Evolutionary conservation across 2,888 invertebrate species (phyloP), one percentile per base, ranked within the genome.

Genomic region (Osedax fenrisi): DNA sequence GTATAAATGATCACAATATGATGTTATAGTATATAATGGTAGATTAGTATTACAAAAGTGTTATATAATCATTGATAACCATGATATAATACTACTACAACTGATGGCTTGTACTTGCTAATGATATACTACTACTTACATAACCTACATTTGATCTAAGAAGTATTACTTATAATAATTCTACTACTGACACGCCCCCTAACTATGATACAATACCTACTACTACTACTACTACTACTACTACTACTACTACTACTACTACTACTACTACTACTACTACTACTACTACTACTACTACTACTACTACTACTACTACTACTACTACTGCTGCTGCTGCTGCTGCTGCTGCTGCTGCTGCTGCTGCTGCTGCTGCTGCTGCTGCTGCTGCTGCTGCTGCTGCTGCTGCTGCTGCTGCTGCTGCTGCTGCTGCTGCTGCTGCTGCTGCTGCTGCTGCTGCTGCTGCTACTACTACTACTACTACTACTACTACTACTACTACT

Each of bases 261-360:
- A 73, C 74, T 73, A 73, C 74, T 73, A 73, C 74, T 73, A 73
- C 74, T 73, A 73, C 74, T 73, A 73, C 74, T 73, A 73, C 74
- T 73, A 73, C 69, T 73, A 73, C 74, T 73, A 72, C 74, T 73
- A 73, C 74, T 73, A 73, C 74, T 73, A 73, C 69, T 73, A 73
- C 69, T 73, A 73, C 74, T 73, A 74, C 74, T 73, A 73, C 74
- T 72, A 74, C 26, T 73, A 73, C 74, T 74, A 73, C 73, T 73
- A 73, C 64, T 73, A 73, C 73, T 73, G 72, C 73, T 73, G 72
- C 73, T 73, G 72, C 61, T 64, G 61, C 72, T 64, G 61, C 61
- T 61, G 61, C 72, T 72, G 61, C 72, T 72, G 61, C 26, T 72
- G 70, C 69, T 73, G 5, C 70, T 73, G 70, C 73, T 73, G 2